Evolutionary conservation across 2,113 vertebrate genomes (phyloP).

Genomic region (Odocoileus virginianus): DNA sequence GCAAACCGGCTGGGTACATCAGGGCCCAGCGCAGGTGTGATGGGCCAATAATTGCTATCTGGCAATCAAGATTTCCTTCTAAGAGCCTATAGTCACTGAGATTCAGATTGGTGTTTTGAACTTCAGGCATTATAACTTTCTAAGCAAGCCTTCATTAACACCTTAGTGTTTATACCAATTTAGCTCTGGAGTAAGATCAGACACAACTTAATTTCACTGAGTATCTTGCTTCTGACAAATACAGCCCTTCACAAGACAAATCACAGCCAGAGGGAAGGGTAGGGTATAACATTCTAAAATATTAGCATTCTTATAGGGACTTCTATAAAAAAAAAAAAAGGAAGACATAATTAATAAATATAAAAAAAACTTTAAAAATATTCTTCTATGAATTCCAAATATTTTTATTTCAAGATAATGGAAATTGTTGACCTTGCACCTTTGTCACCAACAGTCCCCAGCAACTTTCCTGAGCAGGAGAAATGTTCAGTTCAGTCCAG

Average conservation of each 20-base stretch:
- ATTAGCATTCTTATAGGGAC: background rate
- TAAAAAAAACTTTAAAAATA: background rate
- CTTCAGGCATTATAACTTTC: background rate
- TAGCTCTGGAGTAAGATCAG: background rate
- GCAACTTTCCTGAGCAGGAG: background rate
- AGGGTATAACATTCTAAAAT: background rate
- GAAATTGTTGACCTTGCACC: background rate
- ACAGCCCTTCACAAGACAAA: background rate
- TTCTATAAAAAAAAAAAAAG: background rate
- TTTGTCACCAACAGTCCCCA: background rate
- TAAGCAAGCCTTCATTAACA: background rate
- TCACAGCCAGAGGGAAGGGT: background rate
- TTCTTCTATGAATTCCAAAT: background rate
- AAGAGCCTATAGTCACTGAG: background rate
- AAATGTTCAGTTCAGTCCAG: background rate
- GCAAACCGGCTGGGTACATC: background rate
- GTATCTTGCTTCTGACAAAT: background rate
- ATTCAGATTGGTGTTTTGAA: background rate
- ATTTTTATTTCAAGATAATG: background rate
- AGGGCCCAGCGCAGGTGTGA: background rate
- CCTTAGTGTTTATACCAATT: background rate
- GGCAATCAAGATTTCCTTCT: background rate
- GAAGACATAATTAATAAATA: background rate
- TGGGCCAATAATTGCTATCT: background rate
- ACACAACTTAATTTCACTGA: background rate